Evolutionary conservation across 2,113 vertebrate species (phyloP).

Genomic region (Orycteropus afer): DNA sequence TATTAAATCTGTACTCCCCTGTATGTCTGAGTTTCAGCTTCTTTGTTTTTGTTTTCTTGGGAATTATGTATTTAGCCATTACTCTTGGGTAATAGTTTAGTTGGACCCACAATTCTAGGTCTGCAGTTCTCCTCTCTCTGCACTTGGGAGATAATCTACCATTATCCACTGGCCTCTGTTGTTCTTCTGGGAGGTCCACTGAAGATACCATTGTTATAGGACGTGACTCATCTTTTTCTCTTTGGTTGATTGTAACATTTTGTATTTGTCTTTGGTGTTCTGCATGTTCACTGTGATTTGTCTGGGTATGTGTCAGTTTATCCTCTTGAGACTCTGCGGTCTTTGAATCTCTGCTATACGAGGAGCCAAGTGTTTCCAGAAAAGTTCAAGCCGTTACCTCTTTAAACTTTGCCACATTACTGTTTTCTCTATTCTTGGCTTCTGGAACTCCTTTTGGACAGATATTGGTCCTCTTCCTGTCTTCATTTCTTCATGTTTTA

Average conservation of each 20-base stretch:
- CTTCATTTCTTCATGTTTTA: background rate
- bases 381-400: background rate
- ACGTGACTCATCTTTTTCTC: slow-evolving; percentile 3
- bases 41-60: background rate
- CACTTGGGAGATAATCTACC: background rate
- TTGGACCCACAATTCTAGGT: slow-evolving; percentile 53
- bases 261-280: slow-evolving; percentile 20
- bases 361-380: background rate
- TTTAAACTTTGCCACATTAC: background rate
- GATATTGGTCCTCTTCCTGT: background rate
- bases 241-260: slow-evolving; percentile 6
- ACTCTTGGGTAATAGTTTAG: slow-evolving; percentile 10
- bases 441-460: background rate
- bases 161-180: background rate
- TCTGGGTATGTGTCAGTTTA: background rate
- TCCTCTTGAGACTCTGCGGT: background rate
- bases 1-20: background rate
- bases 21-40: background rate
- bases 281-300: background rate
- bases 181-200: background rate
- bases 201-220: background rate
- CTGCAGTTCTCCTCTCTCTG: background rate
- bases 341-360: background rate
- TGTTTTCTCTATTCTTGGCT: background rate
- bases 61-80: background rate